Percentiles rank a stretch among this genome's conserved stretches.
These are phyloP conservation scores for Leptodirus hochenwartii DNA, from an alignment of 2,888 invertebrate genomes.

Conservation along the genomic window DNA sequence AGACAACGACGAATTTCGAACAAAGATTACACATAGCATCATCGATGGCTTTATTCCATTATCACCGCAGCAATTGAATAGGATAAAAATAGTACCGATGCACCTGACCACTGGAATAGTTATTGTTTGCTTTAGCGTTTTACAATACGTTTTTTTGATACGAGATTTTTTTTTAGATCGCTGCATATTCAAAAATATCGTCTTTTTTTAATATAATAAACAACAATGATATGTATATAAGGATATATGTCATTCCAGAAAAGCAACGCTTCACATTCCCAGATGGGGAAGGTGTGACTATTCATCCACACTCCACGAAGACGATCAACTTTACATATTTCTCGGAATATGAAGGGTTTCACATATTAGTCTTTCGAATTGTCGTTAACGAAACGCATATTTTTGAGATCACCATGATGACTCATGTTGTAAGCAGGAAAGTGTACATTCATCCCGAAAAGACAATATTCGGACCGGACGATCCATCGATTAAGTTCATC, in stretches of 20 bases:
- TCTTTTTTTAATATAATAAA: slow-evolving; percentile 5
- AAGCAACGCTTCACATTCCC: slow-evolving; percentile 6
- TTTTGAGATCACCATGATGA: slow-evolving; percentile 7
- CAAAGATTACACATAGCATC: too few relatives aligned
- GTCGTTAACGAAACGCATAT: slow-evolving; percentile 8
- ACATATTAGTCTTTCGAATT: too few relatives aligned
- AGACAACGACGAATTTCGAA: too few relatives aligned
- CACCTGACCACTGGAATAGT: neutral
- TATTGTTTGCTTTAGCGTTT: neutral
- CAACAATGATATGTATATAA: slow-evolving; percentile 3
- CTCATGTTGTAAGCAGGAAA: slow-evolving; percentile 3
- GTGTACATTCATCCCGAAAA: slow-evolving; percentile 3
- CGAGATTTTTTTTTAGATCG: slow-evolving; percentile 6
- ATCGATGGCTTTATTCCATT: too few relatives aligned
- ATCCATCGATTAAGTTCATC: slow-evolving; percentile 9
- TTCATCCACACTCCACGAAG: neutral
- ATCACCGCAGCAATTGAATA: slow-evolving; percentile 2
- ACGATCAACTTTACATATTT: slow-evolving; percentile 3
- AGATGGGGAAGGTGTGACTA: slow-evolving; percentile 4
- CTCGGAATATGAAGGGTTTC: too few relatives aligned
- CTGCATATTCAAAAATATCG: slow-evolving; percentile 5
- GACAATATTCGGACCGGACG: slow-evolving; percentile 7
- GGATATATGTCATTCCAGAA: slow-evolving; percentile 7
- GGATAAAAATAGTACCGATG: neutral
- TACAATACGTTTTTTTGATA: neutral